Conservation (phyloP, 1,140 invertebrate species). For the Brachionus rotundiformis region DNA sequence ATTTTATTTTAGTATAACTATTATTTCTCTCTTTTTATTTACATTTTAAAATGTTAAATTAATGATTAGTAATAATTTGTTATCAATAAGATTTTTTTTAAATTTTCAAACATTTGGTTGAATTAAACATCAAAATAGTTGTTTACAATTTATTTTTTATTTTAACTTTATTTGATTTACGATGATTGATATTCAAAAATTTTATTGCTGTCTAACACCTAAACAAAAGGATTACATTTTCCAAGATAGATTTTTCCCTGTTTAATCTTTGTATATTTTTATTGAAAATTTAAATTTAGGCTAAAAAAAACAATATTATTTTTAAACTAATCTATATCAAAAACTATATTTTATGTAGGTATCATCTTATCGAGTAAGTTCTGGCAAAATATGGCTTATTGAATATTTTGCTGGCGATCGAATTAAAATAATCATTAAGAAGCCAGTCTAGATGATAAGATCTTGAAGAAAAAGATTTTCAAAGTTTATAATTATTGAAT, state of each 20-base stretch:
- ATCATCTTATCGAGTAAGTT: too few relatives aligned
- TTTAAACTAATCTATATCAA: too few relatives aligned
- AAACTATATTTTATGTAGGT: too few relatives aligned
- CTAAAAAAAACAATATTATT: too few relatives aligned
- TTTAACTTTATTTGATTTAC: neutral
- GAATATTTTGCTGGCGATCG: too few relatives aligned
- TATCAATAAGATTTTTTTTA: neutral
- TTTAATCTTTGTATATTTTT: too few relatives aligned
- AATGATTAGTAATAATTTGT: neutral
- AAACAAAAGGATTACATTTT: neutral
- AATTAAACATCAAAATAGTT: neutral
- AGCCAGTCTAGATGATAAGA: too few relatives aligned
- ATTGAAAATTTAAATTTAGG: too few relatives aligned
- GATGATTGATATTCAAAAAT: neutral
- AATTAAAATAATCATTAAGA: too few relatives aligned
- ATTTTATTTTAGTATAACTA: neutral
- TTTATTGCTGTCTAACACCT: neutral
- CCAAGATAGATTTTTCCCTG: neutral
- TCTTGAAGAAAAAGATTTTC: too few relatives aligned
- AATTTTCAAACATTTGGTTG: neutral
- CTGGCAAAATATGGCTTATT: too few relatives aligned
- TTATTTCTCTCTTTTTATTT: slow-evolving; percentile 3
- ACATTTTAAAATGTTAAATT: neutral
- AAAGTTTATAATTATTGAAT: too few relatives aligned
- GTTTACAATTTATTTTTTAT: neutral